phyloP scores from a whole-genome alignment of 2,113 vertebrate genomes.

The Ctenodactylus gundi region DNA sequence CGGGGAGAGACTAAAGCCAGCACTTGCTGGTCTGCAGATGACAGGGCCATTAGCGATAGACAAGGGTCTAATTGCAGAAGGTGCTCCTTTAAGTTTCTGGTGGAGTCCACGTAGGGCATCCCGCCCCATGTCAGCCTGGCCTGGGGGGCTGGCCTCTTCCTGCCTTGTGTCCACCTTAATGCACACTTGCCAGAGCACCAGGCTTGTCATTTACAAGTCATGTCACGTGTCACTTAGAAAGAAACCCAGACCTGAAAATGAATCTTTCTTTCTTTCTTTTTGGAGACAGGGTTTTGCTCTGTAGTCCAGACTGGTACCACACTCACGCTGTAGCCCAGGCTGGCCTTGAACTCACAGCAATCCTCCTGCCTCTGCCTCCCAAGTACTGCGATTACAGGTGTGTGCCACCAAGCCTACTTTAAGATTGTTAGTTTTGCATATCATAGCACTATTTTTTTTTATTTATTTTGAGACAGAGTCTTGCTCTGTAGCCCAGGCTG shows the following conservation, averaged over 20 bases:
- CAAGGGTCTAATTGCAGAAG: conserved; percentile 70
- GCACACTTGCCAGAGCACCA: conserved; percentile 40
- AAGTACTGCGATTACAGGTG: too few relatives aligned
- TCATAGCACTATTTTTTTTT: too few relatives aligned
- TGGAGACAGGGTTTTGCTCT: too few relatives aligned
- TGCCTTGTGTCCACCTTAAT: conserved; percentile 27
- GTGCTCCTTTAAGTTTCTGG: conserved; percentile 72
- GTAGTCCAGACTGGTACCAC: too few relatives aligned
- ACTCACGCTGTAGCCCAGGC: too few relatives aligned
- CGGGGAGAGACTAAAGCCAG: background rate
- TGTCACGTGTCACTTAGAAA: background rate
- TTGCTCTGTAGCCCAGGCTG: too few relatives aligned
- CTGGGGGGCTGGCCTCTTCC: conserved; percentile 11
- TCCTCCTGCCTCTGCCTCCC: too few relatives aligned
- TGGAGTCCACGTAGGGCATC: conserved; percentile 60
- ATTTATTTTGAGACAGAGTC: too few relatives aligned
- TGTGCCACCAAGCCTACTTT: too few relatives aligned
- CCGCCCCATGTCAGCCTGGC: conserved; percentile 55
- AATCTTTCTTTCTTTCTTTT: too few relatives aligned
- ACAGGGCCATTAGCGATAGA: conserved; percentile 72
- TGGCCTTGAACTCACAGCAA: too few relatives aligned
- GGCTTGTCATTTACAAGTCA: conserved; percentile 55
- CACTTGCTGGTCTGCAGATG: conserved; percentile 36
- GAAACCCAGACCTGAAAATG: conserved; percentile 53
- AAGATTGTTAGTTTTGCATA: too few relatives aligned